These are phyloP conservation scores for Galaxea fascicularis DNA, from an alignment of 92 coral and sea anemone genomes.

Conservation along the genomic window DNA sequence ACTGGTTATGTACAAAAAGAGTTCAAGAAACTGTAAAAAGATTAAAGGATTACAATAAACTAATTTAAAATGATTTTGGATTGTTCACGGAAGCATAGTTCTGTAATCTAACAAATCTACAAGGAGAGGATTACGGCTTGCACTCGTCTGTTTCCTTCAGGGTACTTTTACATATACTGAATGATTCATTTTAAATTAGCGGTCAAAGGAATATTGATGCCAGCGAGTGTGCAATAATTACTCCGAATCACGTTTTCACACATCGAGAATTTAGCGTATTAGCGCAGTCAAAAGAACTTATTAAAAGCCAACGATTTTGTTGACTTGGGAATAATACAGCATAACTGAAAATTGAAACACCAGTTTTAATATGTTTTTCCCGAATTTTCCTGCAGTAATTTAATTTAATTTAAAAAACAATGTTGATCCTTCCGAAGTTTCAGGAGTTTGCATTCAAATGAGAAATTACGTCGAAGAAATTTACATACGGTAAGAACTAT, in stretches of 20 bases:
- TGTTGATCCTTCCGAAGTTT: not conserved
- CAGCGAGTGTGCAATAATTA: not conserved
- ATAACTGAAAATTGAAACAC: not conserved
- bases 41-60: slow-evolving; percentile 26
- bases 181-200: not conserved
- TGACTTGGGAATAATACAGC: not conserved
- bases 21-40: not conserved
- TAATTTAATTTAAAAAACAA: not conserved
- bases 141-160: not conserved
- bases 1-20: not conserved
- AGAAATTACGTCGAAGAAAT: not conserved
- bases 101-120: not conserved
- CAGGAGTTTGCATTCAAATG: not conserved
- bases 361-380: not conserved
- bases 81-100: not conserved
- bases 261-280: not conserved
- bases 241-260: not conserved
- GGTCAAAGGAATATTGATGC: not conserved
- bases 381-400: not conserved
- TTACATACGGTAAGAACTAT: slow-evolving; percentile 3
- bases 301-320: slow-evolving; percentile 11
- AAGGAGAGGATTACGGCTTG: not conserved
- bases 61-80: not conserved
- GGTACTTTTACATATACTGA: not conserved
- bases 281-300: not conserved